phyloP scores from a whole-genome alignment of 2,113 vertebrate genomes.

The Rhombomys opimus region DNA sequence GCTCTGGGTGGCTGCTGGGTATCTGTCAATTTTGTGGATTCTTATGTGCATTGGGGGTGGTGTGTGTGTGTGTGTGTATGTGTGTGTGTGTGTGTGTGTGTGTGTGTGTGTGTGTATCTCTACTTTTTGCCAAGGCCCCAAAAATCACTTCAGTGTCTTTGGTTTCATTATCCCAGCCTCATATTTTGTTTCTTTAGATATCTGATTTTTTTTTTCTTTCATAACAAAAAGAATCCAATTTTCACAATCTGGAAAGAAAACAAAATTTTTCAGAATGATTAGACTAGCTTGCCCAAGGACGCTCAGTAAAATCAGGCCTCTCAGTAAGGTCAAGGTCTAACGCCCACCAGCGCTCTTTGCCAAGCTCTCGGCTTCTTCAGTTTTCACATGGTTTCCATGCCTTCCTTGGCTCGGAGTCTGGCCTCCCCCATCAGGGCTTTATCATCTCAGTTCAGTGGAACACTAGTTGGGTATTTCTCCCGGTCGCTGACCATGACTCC shows the following conservation, averaged over 20 bases:
- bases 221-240: not conserved
- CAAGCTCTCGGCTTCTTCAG: not conserved
- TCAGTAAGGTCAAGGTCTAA: not conserved
- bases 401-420: not conserved
- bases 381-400: fast-evolving
- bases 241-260: conserved; percentile 36
- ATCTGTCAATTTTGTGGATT: not conserved
- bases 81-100: not conserved
- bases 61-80: fast-evolving
- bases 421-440: not conserved
- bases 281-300: not conserved
- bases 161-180: not conserved
- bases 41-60: not conserved
- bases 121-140: not conserved
- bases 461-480: not conserved
- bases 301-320: not conserved
- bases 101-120: not conserved
- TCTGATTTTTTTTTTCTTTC: not conserved
- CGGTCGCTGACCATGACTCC: not conserved
- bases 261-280: not conserved
- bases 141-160: not conserved
- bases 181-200: not conserved
- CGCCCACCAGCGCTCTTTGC: not conserved
- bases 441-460: not conserved
- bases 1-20: not conserved